These are phyloP conservation scores for Pristionchus fissidentatus DNA, from an alignment of 2,888 invertebrate species.

Conservation along the genomic window DNA sequence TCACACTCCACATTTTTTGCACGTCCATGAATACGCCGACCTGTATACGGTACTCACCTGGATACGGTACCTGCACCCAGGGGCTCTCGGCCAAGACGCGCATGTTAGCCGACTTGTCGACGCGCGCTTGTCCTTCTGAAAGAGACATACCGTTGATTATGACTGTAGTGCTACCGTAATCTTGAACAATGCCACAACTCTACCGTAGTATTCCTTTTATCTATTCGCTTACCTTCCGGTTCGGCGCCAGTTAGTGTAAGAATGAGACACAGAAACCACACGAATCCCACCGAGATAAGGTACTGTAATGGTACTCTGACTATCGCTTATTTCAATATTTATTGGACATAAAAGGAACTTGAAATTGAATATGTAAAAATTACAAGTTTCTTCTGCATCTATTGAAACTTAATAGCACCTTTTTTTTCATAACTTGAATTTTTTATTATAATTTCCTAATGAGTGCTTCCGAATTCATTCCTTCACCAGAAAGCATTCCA, in stretches of 20 bases:
- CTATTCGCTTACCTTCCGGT: slow-evolving; percentile 47
- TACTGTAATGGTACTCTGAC: slow-evolving; percentile 55
- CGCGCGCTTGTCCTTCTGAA: slow-evolving; percentile 59
- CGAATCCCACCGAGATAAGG: slow-evolving; percentile 63
- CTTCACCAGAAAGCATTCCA: too few relatives aligned
- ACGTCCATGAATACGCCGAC: too few relatives aligned
- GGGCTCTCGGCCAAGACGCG: slow-evolving; percentile 61
- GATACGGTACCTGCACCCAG: slow-evolving; percentile 69
- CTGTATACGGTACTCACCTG: slow-evolving; percentile 63
- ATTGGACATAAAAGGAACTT: too few relatives aligned
- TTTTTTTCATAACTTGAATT: too few relatives aligned
- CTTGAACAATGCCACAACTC: not conserved
- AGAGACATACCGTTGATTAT: not conserved
- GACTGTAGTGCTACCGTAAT: not conserved
- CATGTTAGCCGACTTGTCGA: slow-evolving; percentile 66
- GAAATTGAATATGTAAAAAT: too few relatives aligned
- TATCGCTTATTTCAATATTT: not conserved
- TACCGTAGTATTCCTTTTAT: slow-evolving; percentile 47
- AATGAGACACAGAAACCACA: slow-evolving; percentile 66
- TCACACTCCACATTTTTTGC: too few relatives aligned
- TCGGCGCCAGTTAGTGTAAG: slow-evolving; percentile 65
- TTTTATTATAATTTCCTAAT: too few relatives aligned
- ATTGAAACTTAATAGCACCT: too few relatives aligned
- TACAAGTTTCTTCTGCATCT: too few relatives aligned
- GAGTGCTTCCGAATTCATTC: too few relatives aligned